Evolutionary conservation across 1,140 invertebrate genomes (phyloP), one percentile per base, ranked within the genome.

Genomic region (Pogonomyrmex barbatus): DNA sequence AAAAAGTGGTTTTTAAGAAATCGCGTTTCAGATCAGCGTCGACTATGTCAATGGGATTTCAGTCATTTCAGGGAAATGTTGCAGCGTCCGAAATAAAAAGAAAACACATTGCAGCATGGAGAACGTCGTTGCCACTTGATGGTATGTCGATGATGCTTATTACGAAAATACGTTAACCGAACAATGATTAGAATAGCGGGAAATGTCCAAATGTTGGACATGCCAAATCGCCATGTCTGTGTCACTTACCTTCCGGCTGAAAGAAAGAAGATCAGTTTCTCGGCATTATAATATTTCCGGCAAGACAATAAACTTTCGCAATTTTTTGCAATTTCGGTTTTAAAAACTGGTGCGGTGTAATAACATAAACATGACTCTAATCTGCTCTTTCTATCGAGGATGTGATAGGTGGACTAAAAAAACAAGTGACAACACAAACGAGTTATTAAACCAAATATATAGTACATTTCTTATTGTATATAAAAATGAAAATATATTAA

Each of bases 401-500:
- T 94, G 92, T 92, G 90, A 93, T 92, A 93, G 93, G 93, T 94
- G 86, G 42, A 83, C 88, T 91, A 92, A 78, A 87, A 89, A 92
- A 90, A 92, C 86, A 91, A 93, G 91, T 91, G 91, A 92, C 92
- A 94, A 95, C 92, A 94, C 93, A 94, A 92, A 91, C 89, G 89
- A 94, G 93, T 95, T 93, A 94, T 95, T 95, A 94, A 95, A 95
- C 93, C 93, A 95, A 95, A 95, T 94, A 95, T 94, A 95, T 45
- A 60, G 93, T 94, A 95, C 94, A 95, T 95, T 94, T 95, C 93
- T 92, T 94, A 94, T 93, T 92, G 93, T 95, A 95, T 94, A 94
- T 94, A 94, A 94, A 94, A 95, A 93, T 95, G 94, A 95, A 95
- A 95, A 95, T 95, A 95, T 95, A 95, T 95, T 95, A 95, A 94